Evolutionary conservation across 2,113 vertebrate genomes (phyloP), one percentile per base, ranked within the genome.

Genomic region (Catharus bicknelli): DNA sequence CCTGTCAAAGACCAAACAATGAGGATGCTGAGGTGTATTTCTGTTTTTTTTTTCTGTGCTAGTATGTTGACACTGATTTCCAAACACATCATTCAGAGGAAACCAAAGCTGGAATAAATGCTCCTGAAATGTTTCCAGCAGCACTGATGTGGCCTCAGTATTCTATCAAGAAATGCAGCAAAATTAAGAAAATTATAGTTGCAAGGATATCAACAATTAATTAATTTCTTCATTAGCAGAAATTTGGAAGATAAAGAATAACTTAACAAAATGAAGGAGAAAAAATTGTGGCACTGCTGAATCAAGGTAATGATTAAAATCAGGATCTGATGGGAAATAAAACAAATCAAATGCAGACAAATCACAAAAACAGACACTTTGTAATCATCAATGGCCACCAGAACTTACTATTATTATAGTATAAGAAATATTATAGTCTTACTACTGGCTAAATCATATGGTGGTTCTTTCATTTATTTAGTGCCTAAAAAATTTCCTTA

Each of bases 1-100:
- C 67, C 70, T 93, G 92, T 96, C 92, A 96, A 86, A 96, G 86
- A 89, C 86, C 45, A 94, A 90, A 90, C 54, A 91, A 77, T 25
- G 62, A 80, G 79, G 40, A 94, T 85, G 55, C 32, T 89, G 74
- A 86, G 51, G 72, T 59, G 59, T 62, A 59, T 81, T 83, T 90
- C 80, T 67, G 13, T 23, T 48, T 40, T 74, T 90, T 86, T 53
- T 83, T 83, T 12, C 36, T 66, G 16, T 36, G 38, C n/a, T 95
- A 68, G 54, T 68, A 61, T 47, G 72, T 80, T 86, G 58, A 85
- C 5, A 12, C 10, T 76, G 23, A 19, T 62, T 94, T 94, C 86
- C 40, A 93, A 66, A 62, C 11, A 50, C 15, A 79, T 14, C 32
- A 48, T 77, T 69, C 51, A 77, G 53, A 83, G 19, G 51, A 80